Base-by-base conservation (phyloP, 2,888 invertebrate species). In the Bedellia somnulentella region DNA sequence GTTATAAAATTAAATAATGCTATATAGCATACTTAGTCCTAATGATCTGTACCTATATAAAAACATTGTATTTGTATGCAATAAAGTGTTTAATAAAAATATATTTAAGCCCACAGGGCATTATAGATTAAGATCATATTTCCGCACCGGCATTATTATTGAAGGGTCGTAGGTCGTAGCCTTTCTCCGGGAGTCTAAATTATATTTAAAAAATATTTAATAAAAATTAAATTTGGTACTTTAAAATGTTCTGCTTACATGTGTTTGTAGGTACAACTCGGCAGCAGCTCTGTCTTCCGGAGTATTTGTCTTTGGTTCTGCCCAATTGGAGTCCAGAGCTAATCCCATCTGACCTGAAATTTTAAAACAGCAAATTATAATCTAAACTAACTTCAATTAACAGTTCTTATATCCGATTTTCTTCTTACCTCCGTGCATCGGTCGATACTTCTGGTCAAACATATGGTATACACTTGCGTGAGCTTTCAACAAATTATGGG, bases 391-490 rank as follows among this genome's bases (percentile, higher is more conserved):
- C 37, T 12, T 27, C 32, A 26, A 26, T 26, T 26, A 26, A 26
- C 11, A 26, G 8, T 5, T n/a, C 24, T 11, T n/a, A 24, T 11
- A 24, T n/a, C 9, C 11, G 5, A 11, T 11, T 8, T n/a, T n/a
- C 15, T 25, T 41, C 32, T 56, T 52, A 66, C 85, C 85, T 43
- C 77, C 70, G 39, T 80, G 77, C 8, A 51, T 43, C 11, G 63
- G 48, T 31, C 80, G 75, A 47, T 82, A 88, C 32, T 80, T 62
- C 5, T 71, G 52, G 18, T 83, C 70, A 42, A 82, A 85, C 45
- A 85, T 67, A 43, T 82, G 82, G 39, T 83, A 84, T n/a, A 77
- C 83, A 45, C 76, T 80, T 0, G 85, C 85, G 46, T 91, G 90
- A 0, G 89, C 84, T 47, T 84, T 82, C 11, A 91, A 55, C 30